phyloP scores from a whole-genome alignment of 1,140 invertebrate genomes.

The Drosophila azteca region DNA sequence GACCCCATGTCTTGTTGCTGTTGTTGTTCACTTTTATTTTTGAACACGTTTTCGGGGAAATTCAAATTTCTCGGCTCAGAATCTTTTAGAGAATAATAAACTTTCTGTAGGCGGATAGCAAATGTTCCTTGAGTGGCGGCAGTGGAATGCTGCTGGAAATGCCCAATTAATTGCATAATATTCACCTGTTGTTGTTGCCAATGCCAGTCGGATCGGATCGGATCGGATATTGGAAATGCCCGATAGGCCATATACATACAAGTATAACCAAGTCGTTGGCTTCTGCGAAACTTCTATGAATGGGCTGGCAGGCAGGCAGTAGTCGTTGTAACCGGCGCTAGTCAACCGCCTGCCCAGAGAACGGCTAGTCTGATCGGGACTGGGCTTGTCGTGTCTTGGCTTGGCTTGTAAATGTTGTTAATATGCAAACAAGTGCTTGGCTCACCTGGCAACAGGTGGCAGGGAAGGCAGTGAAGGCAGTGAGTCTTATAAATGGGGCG shows the following conservation, averaged over 20 bases:
- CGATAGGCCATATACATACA: constrained; percentile 2
- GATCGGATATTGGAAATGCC: constrained; percentile 60
- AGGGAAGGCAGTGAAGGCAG: no score
- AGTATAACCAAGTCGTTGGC: constrained; percentile 15
- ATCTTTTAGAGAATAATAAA: constrained; percentile 24
- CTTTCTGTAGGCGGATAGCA: constrained; percentile 22
- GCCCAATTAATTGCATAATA: constrained; percentile 51
- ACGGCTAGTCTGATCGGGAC: not conserved
- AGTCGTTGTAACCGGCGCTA: constrained; percentile 27
- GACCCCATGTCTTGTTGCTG: not conserved
- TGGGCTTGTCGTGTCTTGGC: constrained; percentile 5
- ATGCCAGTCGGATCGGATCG: constrained; percentile 25
- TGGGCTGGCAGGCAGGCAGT: constrained; percentile 4
- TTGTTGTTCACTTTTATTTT: constrained; percentile 46
- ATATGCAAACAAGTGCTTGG: constrained; percentile 17
- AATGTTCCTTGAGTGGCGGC: constrained; percentile 10
- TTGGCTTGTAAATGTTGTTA: constrained; percentile 15
- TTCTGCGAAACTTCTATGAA: constrained; percentile 50
- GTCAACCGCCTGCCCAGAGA: not conserved
- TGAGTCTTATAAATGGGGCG: no score
- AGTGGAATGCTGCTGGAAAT: constrained; percentile 46
- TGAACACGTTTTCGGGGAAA: constrained; percentile 47
- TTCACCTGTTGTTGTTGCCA: constrained; percentile 10
- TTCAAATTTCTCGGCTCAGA: constrained; percentile 32
- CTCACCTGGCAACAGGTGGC: no score